Base-by-base conservation (phyloP, 2,888 invertebrate species). In the Callinectes sapidus region DNA sequence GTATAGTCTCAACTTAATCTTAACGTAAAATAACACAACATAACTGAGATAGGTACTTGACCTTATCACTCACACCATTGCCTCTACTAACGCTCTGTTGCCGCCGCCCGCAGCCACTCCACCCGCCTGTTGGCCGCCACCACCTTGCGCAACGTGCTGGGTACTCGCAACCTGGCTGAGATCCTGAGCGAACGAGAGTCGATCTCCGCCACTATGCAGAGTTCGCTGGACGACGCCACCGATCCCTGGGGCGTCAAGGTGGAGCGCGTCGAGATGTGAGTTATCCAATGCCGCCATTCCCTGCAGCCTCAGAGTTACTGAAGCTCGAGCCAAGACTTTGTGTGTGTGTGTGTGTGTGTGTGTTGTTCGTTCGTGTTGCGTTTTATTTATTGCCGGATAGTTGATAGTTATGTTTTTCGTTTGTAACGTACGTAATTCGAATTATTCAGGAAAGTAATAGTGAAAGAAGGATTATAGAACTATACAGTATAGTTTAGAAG, bases 211-310 rank as follows among this genome's bases (percentile, higher is more conserved):
- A 97, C 97, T 94, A 99, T 99, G 98, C 98, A 98, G 96, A 96
- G 97, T 85, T 97, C 97, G 87, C 96, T 98, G 94, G 98, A 98
- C 95, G 97, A 98, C 94, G 98, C 98, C 77, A 98, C 98, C 0
- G 98, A 98, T 95, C 98, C 98, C 1, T 98, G 98, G 98, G 98
- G 98, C 54, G 98, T 98, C 81, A 98, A 98, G 96, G 98, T 98
- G 23, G 98, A 99, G 96, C 96, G 99, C 95, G 99, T 99, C 48
- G 99, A 99, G 97, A 98, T 99, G 98, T 98, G 96, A 97, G 97
- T 96, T 28, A 28, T 71, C 28, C 28, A 28, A 81, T 16, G 18
- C 28, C 81, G 16, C 16, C 23, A n/a, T 35, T 86, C 23, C 23
- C 39, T 39, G 16, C 86, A 42, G 23, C 14, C 18, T 42, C 86